Evolutionary conservation across 1,140 invertebrate species (phyloP).

Genomic region (Drosophila quadrilineata): DNA sequence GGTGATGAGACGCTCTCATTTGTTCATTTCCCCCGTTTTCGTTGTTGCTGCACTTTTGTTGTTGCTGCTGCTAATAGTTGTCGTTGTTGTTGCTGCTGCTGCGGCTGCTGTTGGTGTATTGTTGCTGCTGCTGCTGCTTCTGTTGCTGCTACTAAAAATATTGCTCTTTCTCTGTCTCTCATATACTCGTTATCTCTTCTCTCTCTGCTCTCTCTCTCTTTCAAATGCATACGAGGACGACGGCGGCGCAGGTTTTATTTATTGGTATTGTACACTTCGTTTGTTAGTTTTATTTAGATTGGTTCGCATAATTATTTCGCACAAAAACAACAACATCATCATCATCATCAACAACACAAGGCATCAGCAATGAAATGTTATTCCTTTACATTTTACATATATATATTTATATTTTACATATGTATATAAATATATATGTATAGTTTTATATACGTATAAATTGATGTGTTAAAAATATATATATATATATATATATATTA

Average conservation of each 20-base stretch:
- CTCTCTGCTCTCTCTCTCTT: background rate
- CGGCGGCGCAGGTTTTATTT: too few relatives aligned
- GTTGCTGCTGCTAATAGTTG: constrained; percentile 30
- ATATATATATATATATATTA: background rate
- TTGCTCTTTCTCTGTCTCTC: constrained; percentile 7
- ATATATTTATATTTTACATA: constrained; percentile 15
- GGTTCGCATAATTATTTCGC: constrained; percentile 33
- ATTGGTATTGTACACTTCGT: background rate
- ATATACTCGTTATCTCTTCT: background rate
- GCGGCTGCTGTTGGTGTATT: background rate
- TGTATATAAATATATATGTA: constrained; percentile 1
- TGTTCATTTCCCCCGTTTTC: constrained; percentile 13
- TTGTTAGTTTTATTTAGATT: constrained; percentile 1
- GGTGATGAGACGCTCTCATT: constrained; percentile 3
- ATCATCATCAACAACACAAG: constrained; percentile 77
- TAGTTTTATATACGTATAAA: background rate
- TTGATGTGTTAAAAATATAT: background rate
- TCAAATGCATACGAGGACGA: constrained; percentile 7
- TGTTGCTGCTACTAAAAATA: constrained; percentile 6
- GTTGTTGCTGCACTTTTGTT: constrained; percentile 39
- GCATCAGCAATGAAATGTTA: constrained; percentile 61
- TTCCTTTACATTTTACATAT: constrained; percentile 17
- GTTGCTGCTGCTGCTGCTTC: constrained; percentile 6
- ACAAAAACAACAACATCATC: constrained; percentile 73
- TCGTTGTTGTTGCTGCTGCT: constrained; percentile 15